These are phyloP conservation scores for Antennarius maculatus DNA, from an alignment of 2,797 vertebrate species.

Conservation along the genomic window DNA sequence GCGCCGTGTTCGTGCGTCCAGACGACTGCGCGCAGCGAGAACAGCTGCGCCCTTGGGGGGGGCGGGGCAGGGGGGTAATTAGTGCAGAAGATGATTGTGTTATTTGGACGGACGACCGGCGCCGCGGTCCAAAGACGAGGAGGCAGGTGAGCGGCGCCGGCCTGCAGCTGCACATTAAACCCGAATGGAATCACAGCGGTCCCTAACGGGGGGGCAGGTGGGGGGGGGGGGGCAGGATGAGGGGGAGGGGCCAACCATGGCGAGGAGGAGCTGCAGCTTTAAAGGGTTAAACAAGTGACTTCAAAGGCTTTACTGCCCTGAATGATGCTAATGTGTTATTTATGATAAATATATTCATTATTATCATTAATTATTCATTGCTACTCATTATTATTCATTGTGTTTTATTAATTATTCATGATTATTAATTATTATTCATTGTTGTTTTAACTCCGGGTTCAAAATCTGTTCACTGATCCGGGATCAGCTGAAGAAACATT, in stretches of 20 bases:
- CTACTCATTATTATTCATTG: no score
- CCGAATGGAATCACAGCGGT: constrained; percentile 71
- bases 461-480: no score
- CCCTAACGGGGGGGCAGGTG: constrained; percentile 37
- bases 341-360: no score
- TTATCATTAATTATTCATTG: no score
- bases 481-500: no score
- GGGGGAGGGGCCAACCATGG: constrained; percentile 6
- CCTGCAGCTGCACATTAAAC: constrained; percentile 78
- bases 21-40: constrained; percentile 50
- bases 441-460: no score
- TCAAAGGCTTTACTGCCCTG: no score
- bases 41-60: constrained; percentile 80
- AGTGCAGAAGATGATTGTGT: constrained; percentile 86
- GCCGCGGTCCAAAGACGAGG: constrained; percentile 75
- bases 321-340: no score
- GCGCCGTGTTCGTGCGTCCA: no score
- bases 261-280: not conserved
- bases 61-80: constrained; percentile 80
- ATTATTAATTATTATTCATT: no score
- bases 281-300: no score
- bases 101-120: constrained; percentile 78
- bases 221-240: constrained; percentile 8
- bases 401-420: no score
- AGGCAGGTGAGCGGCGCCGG: constrained; percentile 80